phyloP scores from a whole-genome alignment of 2,113 vertebrate species.

The Poeciliopsis turrubarensis region DNA sequence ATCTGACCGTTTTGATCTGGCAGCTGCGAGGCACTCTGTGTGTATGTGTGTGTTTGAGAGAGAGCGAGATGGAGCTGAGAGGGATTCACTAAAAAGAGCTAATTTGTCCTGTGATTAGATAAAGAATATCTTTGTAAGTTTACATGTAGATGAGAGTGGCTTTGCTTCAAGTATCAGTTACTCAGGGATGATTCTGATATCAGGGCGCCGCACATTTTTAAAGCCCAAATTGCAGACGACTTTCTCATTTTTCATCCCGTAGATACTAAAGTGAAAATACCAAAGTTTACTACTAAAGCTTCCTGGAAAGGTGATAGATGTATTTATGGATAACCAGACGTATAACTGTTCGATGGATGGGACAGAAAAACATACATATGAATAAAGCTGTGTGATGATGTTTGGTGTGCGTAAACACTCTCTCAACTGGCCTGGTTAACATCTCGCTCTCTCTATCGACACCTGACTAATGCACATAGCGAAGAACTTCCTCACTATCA shows the following conservation, averaged over 20 bases:
- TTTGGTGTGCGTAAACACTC: constrained; percentile 22
- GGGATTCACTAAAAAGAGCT: constrained; percentile 36
- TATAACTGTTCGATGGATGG: not conserved
- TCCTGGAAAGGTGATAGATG: not conserved
- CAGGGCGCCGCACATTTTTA: not conserved
- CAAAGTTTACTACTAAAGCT: too few relatives aligned
- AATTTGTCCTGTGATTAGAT: constrained; percentile 31
- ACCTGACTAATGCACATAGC: constrained; percentile 69
- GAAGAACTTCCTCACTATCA: constrained; percentile 75
- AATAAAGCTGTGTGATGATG: constrained; percentile 6
- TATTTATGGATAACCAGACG: not conserved
- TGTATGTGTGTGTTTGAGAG: constrained; percentile 18
- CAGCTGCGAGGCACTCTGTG: constrained; percentile 50
- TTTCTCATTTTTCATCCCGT: too few relatives aligned
- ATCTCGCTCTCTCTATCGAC: constrained; percentile 47
- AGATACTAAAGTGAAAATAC: too few relatives aligned
- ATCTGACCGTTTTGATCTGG: constrained; percentile 72
- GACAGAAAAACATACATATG: not conserved
- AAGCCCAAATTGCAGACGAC: not conserved
- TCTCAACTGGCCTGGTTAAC: constrained; percentile 41
- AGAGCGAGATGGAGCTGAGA: constrained; percentile 12
- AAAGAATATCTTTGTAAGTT: constrained; percentile 17
- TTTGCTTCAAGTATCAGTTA: too few relatives aligned
- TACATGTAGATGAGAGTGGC: not conserved
- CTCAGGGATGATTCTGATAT: not conserved